Base-by-base conservation (phyloP, 2,113 vertebrate species). In the Lepidothrix coronata region DNA sequence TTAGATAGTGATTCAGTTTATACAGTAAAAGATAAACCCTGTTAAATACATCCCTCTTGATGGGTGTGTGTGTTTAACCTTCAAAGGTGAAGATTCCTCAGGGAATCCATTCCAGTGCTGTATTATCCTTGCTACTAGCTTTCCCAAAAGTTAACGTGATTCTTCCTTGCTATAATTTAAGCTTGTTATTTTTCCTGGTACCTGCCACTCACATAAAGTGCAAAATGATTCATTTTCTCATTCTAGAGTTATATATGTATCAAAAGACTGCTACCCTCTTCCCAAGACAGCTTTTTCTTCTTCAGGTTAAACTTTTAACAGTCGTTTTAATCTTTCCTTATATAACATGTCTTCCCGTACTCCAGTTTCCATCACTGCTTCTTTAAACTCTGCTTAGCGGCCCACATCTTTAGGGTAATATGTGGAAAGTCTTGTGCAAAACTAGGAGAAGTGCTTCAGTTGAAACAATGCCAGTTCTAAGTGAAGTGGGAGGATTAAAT, bases 291-390 rank as follows among this genome's bases (percentile, higher is more conserved):
- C 5, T 67, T 81, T 63, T 86, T 74, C 35, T 46, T 28, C 52
- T 83, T 66, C 46, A 81, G 22, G 23, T 88, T 83, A 80, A 79
- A 65, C 6, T 82, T 78, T 41, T 59, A 41, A 16, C 17, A 44
- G 4, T 31, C 23, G 59, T 75, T 70, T 79, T 12, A n/a, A 43
- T 48, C 35, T 89, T 91, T 85, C 33, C 15, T 74, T 48, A 3
- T 33, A 20, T 73, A 39, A 37, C 2, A 0, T 25, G n/a, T 35
- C 22, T 85, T 74, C 62, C 23, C 0, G 0, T 48, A 43, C 16
- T 85, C 16, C 51, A n/a, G 22, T 27, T 84, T 28, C 41, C n/a
- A 23, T 74, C 0, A 0, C 61, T 74, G 44, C 28, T 82, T 68
- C 54, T 75, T 31, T 79, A 57, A 62, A 16, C 18, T 67, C 57